A percentile compares a stretch with the other conserved stretches of the same genome.
These are phyloP conservation scores for Eupithecia subfuscata DNA, from an alignment of 2,888 invertebrate species.

Conservation along the genomic window DNA sequence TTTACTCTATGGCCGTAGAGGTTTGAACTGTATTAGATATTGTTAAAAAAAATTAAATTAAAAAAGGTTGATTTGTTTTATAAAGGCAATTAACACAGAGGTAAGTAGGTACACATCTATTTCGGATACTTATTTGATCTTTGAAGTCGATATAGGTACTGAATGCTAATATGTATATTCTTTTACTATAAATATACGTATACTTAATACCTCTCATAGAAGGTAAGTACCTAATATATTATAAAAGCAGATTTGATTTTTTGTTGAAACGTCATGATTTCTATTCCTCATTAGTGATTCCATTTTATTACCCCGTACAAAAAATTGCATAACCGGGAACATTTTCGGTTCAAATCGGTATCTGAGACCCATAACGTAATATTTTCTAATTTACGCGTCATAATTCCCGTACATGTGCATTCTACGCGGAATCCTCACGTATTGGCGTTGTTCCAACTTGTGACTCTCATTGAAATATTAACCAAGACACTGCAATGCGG, in stretches of 20 bases:
- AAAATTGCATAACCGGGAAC: background rate
- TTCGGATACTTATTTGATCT: background rate
- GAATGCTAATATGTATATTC: background rate
- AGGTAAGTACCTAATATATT: no score
- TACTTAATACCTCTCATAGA: no score
- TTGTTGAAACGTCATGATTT: background rate
- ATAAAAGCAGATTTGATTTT: no score
- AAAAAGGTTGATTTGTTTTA: background rate
- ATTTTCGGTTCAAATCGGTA: background rate
- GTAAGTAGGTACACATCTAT: background rate
- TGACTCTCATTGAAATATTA: conserved; percentile 82
- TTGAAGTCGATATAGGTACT: background rate
- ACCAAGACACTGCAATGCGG: conserved; percentile 79
- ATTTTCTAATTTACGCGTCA: conserved; percentile 27
- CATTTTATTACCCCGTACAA: no score
- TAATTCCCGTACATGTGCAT: conserved; percentile 42
- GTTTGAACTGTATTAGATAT: no score
- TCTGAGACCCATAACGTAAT: conserved; percentile 12
- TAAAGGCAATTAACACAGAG: background rate
- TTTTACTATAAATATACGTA: background rate
- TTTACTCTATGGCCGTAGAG: no score
- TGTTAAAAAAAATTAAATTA: no score
- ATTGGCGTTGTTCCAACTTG: conserved; percentile 77
- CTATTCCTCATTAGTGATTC: background rate
- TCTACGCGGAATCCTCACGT: conserved; percentile 46